These are phyloP conservation scores for Macrostomum lignano DNA, from an alignment of 1,140 invertebrate genomes.

Conservation along the genomic window DNA sequence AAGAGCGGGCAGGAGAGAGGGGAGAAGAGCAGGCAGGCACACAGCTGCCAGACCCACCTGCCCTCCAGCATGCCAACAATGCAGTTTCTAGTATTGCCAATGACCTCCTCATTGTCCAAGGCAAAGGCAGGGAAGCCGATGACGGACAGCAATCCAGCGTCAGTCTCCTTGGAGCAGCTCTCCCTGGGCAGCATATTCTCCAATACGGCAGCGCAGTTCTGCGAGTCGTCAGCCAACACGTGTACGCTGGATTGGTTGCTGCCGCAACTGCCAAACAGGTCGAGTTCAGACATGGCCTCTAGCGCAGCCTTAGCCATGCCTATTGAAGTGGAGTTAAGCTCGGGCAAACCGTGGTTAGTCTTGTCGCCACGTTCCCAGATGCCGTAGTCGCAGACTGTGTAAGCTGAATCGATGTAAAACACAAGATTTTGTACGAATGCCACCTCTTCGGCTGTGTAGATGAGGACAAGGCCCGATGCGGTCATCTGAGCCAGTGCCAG, in stretches of 20 bases:
- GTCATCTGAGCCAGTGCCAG: slow-evolving; percentile 94
- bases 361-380: slow-evolving; percentile 99
- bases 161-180: slow-evolving; percentile 39
- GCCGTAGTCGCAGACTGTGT: slow-evolving; percentile 98
- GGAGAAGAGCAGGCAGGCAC: too few species aligned
- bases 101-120: slow-evolving; percentile 67
- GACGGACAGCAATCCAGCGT: slow-evolving; percentile 66
- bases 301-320: slow-evolving; percentile 51
- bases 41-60: too few species aligned
- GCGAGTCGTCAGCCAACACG: slow-evolving; percentile 84
- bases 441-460: slow-evolving; percentile 84
- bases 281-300: slow-evolving; percentile 90
- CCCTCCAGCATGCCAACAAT: slow-evolving; percentile 39
- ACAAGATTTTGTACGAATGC: slow-evolving; percentile 90
- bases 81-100: slow-evolving; percentile 51
- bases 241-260: slow-evolving; percentile 83
- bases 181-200: slow-evolving; percentile 3
- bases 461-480: slow-evolving; percentile 69
- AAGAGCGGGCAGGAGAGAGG: too few species aligned
- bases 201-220: slow-evolving; percentile 48
- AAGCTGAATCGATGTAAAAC: slow-evolving; percentile 90
- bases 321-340: slow-evolving; percentile 91
- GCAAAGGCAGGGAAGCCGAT: slow-evolving; percentile 98
- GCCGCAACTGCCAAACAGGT: slow-evolving; percentile 81
- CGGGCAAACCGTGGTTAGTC: slow-evolving; percentile 87